A percentile compares a stretch with the other conserved stretches of the same genome.
phyloP scores from a whole-genome alignment of 2,797 vertebrate genomes.

The Chloroceryle inda region DNA sequence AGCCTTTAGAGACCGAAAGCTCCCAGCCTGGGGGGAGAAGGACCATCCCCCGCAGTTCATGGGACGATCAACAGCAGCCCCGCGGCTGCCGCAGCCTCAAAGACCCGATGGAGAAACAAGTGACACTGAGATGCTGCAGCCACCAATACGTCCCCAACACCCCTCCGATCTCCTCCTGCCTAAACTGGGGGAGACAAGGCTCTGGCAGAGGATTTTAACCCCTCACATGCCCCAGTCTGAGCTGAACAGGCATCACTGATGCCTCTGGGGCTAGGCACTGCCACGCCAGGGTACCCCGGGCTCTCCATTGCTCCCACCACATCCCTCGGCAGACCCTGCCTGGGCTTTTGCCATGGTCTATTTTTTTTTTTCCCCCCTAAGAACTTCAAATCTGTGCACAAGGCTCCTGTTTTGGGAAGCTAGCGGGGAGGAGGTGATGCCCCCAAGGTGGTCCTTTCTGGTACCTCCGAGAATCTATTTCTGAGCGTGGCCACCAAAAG shows the following conservation, averaged over 20 bases:
- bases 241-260: fast-evolving
- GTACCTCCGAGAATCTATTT: background rate
- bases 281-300: background rate
- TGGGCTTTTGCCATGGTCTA: fast-evolving
- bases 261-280: background rate
- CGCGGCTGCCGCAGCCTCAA: fast-evolving
- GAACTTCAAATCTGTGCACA: background rate
- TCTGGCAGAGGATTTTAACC: background rate
- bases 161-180: fast-evolving
- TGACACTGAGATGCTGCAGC: fast-evolving
- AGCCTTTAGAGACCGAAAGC: background rate
- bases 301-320: background rate
- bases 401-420: background rate
- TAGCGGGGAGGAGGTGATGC: fast-evolving
- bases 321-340: background rate
- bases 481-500: fast-evolving
- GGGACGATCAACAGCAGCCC: background rate
- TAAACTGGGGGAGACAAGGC: fast-evolving
- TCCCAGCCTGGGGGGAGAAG: background rate
- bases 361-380: background rate
- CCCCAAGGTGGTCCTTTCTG: background rate
- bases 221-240: fast-evolving
- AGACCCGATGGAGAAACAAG: fast-evolving
- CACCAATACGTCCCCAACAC: background rate
- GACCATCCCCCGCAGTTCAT: fast-evolving